Percentiles rank a stretch among this genome's conserved stretches.
phyloP scores from a whole-genome alignment of 2,888 invertebrate genomes.

The Autographa pulchrina region DNA sequence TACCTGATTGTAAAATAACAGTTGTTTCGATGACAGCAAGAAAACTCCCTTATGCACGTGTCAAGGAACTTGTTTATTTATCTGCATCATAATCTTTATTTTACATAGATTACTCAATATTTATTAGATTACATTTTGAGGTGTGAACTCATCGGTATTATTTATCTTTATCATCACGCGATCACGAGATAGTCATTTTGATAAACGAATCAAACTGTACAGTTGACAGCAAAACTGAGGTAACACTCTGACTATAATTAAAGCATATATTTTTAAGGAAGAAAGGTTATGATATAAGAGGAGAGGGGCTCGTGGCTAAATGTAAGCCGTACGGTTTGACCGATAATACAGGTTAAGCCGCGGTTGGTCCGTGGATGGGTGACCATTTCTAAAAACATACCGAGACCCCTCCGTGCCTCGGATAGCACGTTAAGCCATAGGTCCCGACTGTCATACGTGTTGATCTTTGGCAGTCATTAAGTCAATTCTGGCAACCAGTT shows the following conservation, averaged over 20 bases:
- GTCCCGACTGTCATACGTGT: too few species aligned
- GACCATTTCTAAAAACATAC: too few species aligned
- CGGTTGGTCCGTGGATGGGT: too few species aligned
- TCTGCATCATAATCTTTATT: background rate
- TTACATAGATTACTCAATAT: slow-evolving; percentile 1
- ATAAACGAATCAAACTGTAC: background rate
- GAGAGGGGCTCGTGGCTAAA: too few species aligned
- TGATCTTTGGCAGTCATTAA: too few species aligned
- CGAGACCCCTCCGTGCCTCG: too few species aligned
- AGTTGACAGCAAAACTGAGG: background rate
- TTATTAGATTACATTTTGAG: slow-evolving; percentile 1
- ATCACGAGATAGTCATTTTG: background rate
- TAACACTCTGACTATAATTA: background rate
- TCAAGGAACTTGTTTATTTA: background rate
- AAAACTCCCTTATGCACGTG: background rate
- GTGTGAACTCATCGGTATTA: background rate
- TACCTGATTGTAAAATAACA: background rate
- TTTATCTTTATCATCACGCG: background rate
- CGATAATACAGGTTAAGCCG: too few species aligned
- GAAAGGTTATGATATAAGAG: too few species aligned
- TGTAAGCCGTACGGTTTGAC: too few species aligned
- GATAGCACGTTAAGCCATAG: too few species aligned
- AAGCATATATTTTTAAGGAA: background rate
- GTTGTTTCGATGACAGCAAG: background rate
- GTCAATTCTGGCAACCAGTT: too few species aligned